phyloP scores from a whole-genome alignment of 2,113 vertebrate species.

The Cervus canadensis region DNA sequence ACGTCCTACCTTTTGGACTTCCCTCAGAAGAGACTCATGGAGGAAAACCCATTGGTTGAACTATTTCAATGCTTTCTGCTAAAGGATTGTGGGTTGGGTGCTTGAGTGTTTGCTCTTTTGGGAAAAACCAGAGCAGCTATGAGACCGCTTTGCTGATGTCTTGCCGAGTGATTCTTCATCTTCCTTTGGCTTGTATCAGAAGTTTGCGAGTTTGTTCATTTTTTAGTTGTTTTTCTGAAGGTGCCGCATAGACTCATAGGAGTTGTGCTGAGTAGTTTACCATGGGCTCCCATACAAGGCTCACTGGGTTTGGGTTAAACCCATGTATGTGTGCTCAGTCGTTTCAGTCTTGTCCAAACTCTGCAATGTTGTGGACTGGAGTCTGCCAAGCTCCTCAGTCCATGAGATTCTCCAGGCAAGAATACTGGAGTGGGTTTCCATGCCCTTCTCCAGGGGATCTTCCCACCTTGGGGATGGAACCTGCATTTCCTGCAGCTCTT shows the following conservation, averaged over 20 bases:
- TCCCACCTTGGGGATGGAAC: not conserved
- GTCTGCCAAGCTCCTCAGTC: not conserved
- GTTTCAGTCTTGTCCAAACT: not conserved
- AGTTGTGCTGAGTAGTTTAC: not conserved
- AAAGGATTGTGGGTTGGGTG: conserved; percentile 11
- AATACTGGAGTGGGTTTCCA: not conserved
- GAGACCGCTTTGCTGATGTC: not conserved
- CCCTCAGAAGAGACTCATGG: not conserved
- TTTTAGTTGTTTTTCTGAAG: not conserved
- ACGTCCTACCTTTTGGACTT: not conserved
- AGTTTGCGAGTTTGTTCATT: not conserved
- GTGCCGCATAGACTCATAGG: not conserved
- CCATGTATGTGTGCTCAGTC: not conserved
- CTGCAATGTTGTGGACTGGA: not conserved
- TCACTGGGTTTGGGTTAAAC: not conserved
- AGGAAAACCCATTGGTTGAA: not conserved
- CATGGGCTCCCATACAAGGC: not conserved
- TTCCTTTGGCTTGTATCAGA: not conserved
- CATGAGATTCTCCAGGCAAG: not conserved
- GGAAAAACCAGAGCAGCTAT: not conserved
- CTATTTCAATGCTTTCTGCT: not conserved
- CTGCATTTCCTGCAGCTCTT: not conserved
- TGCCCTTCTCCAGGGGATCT: not conserved
- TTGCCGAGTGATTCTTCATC: not conserved
- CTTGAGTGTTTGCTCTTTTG: conserved; percentile 48